Evolutionary conservation across 2,113 vertebrate genomes (phyloP), one percentile per base, ranked within the genome.

Genomic region (Leptobrachium leishanense): DNA sequence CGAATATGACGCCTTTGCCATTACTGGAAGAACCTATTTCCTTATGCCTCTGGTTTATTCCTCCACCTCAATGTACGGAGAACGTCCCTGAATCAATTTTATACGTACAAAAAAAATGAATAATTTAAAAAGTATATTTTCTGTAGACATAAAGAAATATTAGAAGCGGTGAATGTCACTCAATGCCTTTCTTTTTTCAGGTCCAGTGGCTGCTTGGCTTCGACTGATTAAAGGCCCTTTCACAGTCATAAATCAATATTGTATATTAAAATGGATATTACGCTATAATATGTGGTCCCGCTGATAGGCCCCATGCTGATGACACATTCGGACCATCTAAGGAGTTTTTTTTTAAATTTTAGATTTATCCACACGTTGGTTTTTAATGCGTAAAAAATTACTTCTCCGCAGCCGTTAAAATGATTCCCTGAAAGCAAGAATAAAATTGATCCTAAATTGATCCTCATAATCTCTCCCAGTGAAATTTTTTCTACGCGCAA

Each of bases 191-290:
- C 20, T 31, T 50, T 50, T 50, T 50, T 50, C 46, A 5, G 46
- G 46, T 8, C 8, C 46, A 50, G 4, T 50, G 46, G 46, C 46
- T 50, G 4, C 1, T 31, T 31, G 20, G 20, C 46, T 50, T 50
- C 8, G 8, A 50, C 46, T 5, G 8, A 50, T 50, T 50, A 50
- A 50, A 50, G 4, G 46, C 8, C 8, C 46, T 50, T 50, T 8
- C 46, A 68, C 68, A 54, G 46, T 55, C 65, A 76, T 11, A 67
- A 76, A 76, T 76, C 74, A 67, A 76, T 59, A 59, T 76, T 53
- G 15, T 13, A 76, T 76, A 40, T 41, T 46, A 54, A 67, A 31
- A 76, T 76, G 64, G 68, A 67, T 76, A 76, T 76, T 67, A 54
- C 74, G 67, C 68, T n/a, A 68, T 65, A 76, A 64, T 54, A 55